A percentile compares a stretch with the other conserved stretches of the same genome.
phyloP scores from a whole-genome alignment of 2,797 vertebrate genomes.

The Vespertilio murinus region DNA sequence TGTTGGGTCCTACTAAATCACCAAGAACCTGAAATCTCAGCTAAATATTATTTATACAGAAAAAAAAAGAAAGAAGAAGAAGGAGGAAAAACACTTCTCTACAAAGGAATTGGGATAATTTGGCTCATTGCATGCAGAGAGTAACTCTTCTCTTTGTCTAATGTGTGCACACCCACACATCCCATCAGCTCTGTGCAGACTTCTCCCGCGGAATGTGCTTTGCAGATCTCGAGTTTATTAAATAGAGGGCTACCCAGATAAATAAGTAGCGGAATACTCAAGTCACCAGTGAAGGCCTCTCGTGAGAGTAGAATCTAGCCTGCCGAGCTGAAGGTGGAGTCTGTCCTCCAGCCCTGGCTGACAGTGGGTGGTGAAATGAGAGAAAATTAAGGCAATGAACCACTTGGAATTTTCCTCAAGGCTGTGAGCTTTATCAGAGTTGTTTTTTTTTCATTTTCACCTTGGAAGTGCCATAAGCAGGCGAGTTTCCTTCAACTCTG shows the following conservation, averaged over 20 bases:
- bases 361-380: constrained; percentile 38
- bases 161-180: constrained; percentile 29
- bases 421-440: constrained; percentile 58
- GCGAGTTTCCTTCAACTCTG: constrained; percentile 30
- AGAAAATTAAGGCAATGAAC: constrained; percentile 38
- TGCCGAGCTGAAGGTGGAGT: constrained; percentile 40
- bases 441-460: constrained; percentile 69
- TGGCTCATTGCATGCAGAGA: constrained; percentile 24
- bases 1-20: constrained; percentile 53
- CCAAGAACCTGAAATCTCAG: constrained; percentile 23
- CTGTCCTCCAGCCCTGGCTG: constrained; percentile 52
- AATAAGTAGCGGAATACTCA: not conserved
- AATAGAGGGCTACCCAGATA: not conserved
- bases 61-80: constrained; percentile 25
- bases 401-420: constrained; percentile 62
- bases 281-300: not conserved
- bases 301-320: constrained; percentile 28
- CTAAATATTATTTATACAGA: constrained; percentile 46
- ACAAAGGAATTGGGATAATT: constrained; percentile 49
- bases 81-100: not conserved
- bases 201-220: not conserved
- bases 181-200: not conserved
- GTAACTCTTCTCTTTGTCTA: constrained; percentile 56
- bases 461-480: not conserved
- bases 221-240: constrained; percentile 40